Evolutionary conservation across 2,113 vertebrate genomes (phyloP), one percentile per base, ranked within the genome.

Genomic region (Acrocephalus kingi): DNA sequence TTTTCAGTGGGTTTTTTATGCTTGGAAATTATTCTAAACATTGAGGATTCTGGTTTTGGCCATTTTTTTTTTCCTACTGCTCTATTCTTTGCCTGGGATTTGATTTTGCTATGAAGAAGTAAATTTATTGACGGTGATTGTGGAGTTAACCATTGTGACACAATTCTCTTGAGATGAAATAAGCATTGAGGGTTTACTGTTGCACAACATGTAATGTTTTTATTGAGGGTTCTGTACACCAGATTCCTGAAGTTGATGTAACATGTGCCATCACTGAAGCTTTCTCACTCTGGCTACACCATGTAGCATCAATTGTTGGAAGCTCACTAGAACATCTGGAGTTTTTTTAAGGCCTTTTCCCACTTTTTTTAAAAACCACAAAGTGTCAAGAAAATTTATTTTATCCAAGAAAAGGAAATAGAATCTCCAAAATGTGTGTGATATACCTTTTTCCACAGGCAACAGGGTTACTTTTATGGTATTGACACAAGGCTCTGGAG

Each of bases 1-100:
- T 55, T 67, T 75, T 25, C 15, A 72, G n/a, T 3, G 1, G 0
- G 0, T 4, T 43, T 31, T 64, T 87, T 25, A 31, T 31, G 18
- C 14, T 35, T 61, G 12, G 49, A 45, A 77, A 39, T 68, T n/a
- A 25, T 27, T 62, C 15, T 58, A 28, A 80, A 12, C 7, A 18
- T 33, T 54, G 6, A 69, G 9, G 8, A 4, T 69, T 95, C 30
- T 31, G 37, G 0, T 88, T 96, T 73, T n/a, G 75, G 4, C 12
- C 5, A 1, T 35, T 46, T 75, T 63, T 35, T 33, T n/a, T 2
- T 3, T 15, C 46, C 49, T 41, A 18, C 10, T 77, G 10, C 39
- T 78, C 10, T 58, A 9, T 71, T 49, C 13, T 77, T 61, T 67
- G 25, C 33, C 31, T 13, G 22, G n/a, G 14, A 61, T 92, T 62